phyloP scores from a whole-genome alignment of 2,797 vertebrate genomes.

The Podarcis lilfordi region DNA sequence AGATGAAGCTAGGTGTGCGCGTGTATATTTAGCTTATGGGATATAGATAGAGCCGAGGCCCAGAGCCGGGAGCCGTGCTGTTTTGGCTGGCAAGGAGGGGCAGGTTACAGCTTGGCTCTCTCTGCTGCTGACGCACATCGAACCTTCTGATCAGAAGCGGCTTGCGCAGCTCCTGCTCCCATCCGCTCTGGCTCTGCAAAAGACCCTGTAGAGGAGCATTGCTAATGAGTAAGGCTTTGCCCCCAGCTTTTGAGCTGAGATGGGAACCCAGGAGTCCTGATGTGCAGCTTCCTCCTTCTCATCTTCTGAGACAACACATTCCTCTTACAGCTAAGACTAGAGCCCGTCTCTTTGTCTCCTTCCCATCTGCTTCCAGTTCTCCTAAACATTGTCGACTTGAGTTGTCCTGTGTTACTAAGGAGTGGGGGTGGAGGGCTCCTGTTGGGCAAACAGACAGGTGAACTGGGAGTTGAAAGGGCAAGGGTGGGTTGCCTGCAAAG shows the following conservation, averaged over 20 bases:
- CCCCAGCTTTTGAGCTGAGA: background rate
- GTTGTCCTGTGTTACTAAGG: background rate
- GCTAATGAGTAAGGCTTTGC: constrained; percentile 2
- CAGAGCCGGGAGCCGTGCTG: background rate
- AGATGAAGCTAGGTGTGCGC: constrained; percentile 18
- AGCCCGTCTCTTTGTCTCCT: background rate
- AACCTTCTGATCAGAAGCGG: constrained; percentile 25
- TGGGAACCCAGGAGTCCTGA: background rate
- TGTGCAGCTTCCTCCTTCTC: background rate
- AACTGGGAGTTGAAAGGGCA: background rate
- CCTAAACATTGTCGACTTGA: no score
- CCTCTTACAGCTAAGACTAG: background rate
- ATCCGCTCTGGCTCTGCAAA: background rate
- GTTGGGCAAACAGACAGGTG: background rate
- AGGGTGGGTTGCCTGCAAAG: background rate
- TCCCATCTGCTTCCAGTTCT: background rate
- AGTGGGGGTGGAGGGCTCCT: background rate
- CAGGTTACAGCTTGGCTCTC: constrained; percentile 26
- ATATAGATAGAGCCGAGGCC: constrained; percentile 33
- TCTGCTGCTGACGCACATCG: constrained; percentile 31
- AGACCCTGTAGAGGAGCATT: background rate
- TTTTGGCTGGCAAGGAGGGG: constrained; percentile 27
- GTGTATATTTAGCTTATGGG: constrained; percentile 21
- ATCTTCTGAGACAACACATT: background rate
- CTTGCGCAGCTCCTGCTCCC: constrained; percentile 11